Percentiles rank a stretch among this genome's conserved stretches.
These are phyloP conservation scores for Eupristina koningsbergeri DNA, from an alignment of 1,140 invertebrate genomes.

Conservation along the genomic window DNA sequence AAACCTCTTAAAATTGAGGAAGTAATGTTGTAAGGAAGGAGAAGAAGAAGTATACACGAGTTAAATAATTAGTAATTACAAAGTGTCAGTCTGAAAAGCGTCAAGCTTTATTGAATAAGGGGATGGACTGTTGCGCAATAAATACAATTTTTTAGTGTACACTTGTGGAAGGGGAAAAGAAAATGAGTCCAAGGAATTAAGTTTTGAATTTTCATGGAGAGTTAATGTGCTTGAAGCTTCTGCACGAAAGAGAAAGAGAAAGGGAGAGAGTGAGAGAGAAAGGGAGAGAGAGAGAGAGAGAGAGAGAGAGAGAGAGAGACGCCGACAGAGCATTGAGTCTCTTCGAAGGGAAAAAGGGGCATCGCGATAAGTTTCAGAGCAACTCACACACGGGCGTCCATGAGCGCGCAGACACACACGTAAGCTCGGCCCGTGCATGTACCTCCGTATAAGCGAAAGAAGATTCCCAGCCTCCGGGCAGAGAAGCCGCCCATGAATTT, in stretches of 20 bases:
- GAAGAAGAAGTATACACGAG: too few relatives aligned
- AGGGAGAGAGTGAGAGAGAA: too few relatives aligned
- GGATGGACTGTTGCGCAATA: background rate
- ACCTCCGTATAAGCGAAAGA: conserved; percentile 7
- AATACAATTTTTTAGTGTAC: background rate
- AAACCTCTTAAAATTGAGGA: too few relatives aligned
- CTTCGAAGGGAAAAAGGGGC: conserved; percentile 33
- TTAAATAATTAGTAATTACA: background rate
- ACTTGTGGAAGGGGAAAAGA: background rate
- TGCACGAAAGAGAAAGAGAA: background rate
- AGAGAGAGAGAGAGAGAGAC: too few relatives aligned
- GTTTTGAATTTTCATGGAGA: conserved; percentile 21
- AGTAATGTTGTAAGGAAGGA: too few relatives aligned
- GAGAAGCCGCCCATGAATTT: conserved; percentile 73
- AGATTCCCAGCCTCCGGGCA: conserved; percentile 52
- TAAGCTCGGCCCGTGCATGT: background rate
- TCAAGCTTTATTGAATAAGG: background rate
- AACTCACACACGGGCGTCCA: background rate
- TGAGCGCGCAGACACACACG: background rate
- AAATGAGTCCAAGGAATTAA: conserved; percentile 2
- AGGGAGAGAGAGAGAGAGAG: too few relatives aligned
- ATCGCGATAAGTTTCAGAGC: conserved; percentile 48
- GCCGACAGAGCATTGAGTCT: conserved; percentile 27
- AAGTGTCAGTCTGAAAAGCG: background rate
- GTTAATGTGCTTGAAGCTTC: too few relatives aligned